A percentile compares a stretch with the other conserved stretches of the same genome.
phyloP scores from a whole-genome alignment of 2,888 invertebrate species.

The Himalopsyche kuldschensis region DNA sequence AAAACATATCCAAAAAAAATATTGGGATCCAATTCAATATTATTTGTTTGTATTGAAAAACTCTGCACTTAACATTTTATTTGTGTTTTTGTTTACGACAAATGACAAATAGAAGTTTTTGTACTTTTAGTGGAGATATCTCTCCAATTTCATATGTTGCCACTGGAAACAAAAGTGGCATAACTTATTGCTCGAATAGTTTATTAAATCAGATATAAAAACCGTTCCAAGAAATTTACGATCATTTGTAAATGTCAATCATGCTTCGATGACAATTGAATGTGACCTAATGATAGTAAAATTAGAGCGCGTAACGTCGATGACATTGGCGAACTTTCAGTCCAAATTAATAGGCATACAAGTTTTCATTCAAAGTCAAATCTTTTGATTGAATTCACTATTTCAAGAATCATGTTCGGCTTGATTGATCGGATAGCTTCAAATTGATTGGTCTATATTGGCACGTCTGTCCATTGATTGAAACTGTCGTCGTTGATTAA shows the following conservation, averaged over 20 bases:
- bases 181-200: too few relatives aligned
- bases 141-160: too few relatives aligned
- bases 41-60: too few relatives aligned
- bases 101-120: too few relatives aligned
- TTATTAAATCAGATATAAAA: not conserved
- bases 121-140: too few relatives aligned
- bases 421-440: not conserved
- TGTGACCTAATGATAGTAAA: not conserved
- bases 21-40: too few relatives aligned
- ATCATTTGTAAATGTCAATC: not conserved
- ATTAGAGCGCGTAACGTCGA: not conserved
- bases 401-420: not conserved
- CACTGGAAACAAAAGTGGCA: too few relatives aligned
- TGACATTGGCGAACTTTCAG: not conserved
- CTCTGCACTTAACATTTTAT: too few relatives aligned
- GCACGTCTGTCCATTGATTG: not conserved
- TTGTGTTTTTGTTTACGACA: too few relatives aligned
- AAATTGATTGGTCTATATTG: not conserved
- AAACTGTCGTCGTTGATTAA: not conserved
- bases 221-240: not conserved
- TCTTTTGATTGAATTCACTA: not conserved
- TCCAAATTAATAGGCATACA: not conserved
- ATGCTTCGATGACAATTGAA: not conserved
- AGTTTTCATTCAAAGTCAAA: not conserved
- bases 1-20: too few relatives aligned